Percentiles rank a stretch among this genome's conserved stretches.
phyloP scores from a whole-genome alignment of 2,797 vertebrate species.

The Carapus acus region DNA sequence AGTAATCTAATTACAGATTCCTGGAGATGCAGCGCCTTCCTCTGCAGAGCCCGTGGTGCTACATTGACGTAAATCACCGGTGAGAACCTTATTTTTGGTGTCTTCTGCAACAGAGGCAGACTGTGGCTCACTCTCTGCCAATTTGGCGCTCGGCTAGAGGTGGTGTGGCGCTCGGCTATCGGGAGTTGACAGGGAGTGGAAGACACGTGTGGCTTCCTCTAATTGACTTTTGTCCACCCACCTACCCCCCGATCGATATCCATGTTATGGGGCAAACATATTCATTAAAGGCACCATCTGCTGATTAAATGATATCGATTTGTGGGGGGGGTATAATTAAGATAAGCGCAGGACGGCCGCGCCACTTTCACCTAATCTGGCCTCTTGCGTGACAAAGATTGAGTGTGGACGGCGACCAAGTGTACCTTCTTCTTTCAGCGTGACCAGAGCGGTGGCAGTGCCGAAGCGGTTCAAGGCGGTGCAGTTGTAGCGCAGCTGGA shows the following conservation, averaged over 20 bases:
- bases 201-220: conserved; percentile 60
- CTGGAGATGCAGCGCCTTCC: conserved; percentile 68
- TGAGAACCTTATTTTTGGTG: conserved; percentile 70
- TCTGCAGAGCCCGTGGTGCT: conserved; percentile 64
- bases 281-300: conserved; percentile 76
- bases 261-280: conserved; percentile 70
- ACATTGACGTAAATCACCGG: conserved; percentile 70
- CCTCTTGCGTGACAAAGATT: conserved; percentile 22
- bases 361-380: conserved; percentile 46
- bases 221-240: conserved; percentile 71
- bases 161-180: conserved; percentile 26
- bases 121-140: conserved; percentile 19
- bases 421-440: conserved; percentile 67
- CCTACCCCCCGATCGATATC: conserved; percentile 72
- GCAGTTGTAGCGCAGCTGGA: conserved; percentile 70
- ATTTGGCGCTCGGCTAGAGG: conserved; percentile 54
- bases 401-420: conserved; percentile 13
- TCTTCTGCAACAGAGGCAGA: conserved; percentile 62
- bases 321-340: conserved; percentile 72
- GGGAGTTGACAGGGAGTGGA: conserved; percentile 45
- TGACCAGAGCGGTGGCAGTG: conserved; percentile 62
- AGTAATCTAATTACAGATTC: conserved; percentile 81
- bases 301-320: conserved; percentile 77
- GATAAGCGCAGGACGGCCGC: conserved; percentile 60
- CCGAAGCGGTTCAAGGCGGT: conserved; percentile 71